Conservation (phyloP, 2,888 invertebrate genomes). For the Scrobipalpa costella region DNA sequence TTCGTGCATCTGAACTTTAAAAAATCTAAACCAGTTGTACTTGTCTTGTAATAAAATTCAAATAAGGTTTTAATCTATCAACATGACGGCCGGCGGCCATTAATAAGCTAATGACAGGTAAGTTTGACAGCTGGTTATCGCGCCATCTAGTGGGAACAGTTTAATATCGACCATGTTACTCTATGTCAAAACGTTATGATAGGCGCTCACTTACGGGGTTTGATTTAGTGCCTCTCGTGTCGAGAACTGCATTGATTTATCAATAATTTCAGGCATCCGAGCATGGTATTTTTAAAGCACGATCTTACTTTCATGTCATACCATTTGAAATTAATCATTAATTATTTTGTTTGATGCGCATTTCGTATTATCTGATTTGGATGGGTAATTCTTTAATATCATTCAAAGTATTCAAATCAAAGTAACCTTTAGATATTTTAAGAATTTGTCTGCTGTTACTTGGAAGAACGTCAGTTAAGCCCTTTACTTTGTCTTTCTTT, state of each 20-base stretch:
- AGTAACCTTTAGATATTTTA: slow-evolving; percentile 10
- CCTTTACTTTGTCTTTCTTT: neutral
- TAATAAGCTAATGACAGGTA: slow-evolving; percentile 77
- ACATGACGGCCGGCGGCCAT: slow-evolving; percentile 61
- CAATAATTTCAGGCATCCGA: slow-evolving; percentile 75
- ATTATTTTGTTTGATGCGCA: slow-evolving; percentile 66
- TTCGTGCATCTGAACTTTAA: slow-evolving; percentile 9
- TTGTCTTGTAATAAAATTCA: slow-evolving; percentile 50
- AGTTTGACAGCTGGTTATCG: slow-evolving; percentile 77
- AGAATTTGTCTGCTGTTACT: neutral
- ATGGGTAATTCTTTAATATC: slow-evolving; percentile 56
- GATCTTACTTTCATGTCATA: slow-evolving; percentile 78
- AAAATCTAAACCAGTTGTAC: slow-evolving; percentile 25
- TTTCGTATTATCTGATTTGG: slow-evolving; percentile 73
- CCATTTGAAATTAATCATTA: slow-evolving; percentile 73
- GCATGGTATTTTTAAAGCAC: slow-evolving; percentile 73
- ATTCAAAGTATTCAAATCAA: slow-evolving; percentile 36
- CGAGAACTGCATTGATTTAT: slow-evolving; percentile 78
- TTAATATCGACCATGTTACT: slow-evolving; percentile 73
- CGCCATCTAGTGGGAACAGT: slow-evolving; percentile 76
- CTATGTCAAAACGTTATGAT: slow-evolving; percentile 77
- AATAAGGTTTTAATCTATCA: slow-evolving; percentile 66
- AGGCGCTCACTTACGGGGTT: slow-evolving; percentile 62
- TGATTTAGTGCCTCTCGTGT: slow-evolving; percentile 76
- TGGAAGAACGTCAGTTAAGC: neutral